phyloP scores from a whole-genome alignment of 1,140 invertebrate species.

The Lutraria rhynchaena region DNA sequence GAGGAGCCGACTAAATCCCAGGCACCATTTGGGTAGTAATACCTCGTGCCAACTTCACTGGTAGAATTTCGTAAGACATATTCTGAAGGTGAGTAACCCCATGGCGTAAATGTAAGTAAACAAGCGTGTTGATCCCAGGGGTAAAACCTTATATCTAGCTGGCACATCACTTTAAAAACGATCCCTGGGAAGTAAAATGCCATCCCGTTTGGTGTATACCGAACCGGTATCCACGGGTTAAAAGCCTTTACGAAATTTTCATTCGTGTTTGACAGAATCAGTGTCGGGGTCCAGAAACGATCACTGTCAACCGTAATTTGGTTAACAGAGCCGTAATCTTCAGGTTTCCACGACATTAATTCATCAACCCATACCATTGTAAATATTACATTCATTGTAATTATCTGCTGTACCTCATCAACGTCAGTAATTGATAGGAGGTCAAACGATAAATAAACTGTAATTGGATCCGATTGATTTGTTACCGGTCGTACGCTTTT shows the following conservation, averaged over 20 bases:
- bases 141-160: not conserved
- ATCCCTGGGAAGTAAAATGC: not conserved
- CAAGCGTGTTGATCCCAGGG: not conserved
- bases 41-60: not conserved
- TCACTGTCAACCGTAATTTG: not conserved
- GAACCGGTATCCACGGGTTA: not conserved
- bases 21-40: not conserved
- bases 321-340: not conserved
- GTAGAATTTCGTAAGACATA: not conserved
- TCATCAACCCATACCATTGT: not conserved
- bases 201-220: not conserved
- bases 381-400: not conserved
- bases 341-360: not conserved
- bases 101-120: not conserved
- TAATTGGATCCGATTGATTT: not conserved
- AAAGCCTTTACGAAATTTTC: not conserved
- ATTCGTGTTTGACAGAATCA: not conserved
- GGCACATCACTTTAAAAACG: not conserved
- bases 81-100: not conserved
- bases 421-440: not conserved
- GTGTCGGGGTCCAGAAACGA: slow-evolving; percentile 1
- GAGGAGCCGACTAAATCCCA: not conserved
- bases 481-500: not conserved
- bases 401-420: not conserved
- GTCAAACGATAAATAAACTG: not conserved